Evolutionary conservation across 2,888 invertebrate species (phyloP).

Genomic region (Muschampia plurimacula): DNA sequence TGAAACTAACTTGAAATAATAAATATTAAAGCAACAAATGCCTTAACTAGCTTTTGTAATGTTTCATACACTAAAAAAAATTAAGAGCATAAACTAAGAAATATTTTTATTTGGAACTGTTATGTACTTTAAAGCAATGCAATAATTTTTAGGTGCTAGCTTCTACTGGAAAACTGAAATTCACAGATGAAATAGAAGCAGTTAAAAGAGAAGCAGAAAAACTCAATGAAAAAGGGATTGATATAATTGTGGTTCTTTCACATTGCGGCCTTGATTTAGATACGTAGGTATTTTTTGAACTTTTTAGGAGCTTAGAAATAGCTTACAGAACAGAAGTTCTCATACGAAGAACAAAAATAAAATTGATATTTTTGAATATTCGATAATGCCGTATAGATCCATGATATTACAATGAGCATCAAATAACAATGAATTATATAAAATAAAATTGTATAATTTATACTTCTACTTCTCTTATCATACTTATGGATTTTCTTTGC

Average conservation of each 20-base stretch:
- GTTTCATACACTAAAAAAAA: too few species aligned
- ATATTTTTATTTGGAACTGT: too few species aligned
- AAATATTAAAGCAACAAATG: too few species aligned
- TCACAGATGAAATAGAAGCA: conserved; percentile 88
- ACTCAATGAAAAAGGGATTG: conserved; percentile 87
- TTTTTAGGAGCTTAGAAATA: too few species aligned
- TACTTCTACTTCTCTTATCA: not conserved
- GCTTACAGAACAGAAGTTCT: not conserved
- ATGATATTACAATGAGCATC: too few species aligned
- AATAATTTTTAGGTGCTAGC: conserved; percentile 83
- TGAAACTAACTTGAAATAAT: too few species aligned
- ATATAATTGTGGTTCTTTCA: conserved; percentile 93
- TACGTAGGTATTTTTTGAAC: conserved; percentile 58
- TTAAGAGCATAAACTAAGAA: too few species aligned
- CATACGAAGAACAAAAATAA: not conserved
- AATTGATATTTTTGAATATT: not conserved
- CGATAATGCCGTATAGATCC: too few species aligned
- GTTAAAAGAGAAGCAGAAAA: conserved; percentile 88
- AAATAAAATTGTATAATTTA: too few species aligned
- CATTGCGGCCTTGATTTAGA: conserved; percentile 92
- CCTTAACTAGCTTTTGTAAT: too few species aligned
- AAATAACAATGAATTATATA: too few species aligned
- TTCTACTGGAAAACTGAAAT: conserved; percentile 87
- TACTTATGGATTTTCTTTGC: not conserved
- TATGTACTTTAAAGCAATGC: too few species aligned